phyloP scores from a whole-genome alignment of 2,888 invertebrate genomes.

The Silvanus unidentatus region DNA sequence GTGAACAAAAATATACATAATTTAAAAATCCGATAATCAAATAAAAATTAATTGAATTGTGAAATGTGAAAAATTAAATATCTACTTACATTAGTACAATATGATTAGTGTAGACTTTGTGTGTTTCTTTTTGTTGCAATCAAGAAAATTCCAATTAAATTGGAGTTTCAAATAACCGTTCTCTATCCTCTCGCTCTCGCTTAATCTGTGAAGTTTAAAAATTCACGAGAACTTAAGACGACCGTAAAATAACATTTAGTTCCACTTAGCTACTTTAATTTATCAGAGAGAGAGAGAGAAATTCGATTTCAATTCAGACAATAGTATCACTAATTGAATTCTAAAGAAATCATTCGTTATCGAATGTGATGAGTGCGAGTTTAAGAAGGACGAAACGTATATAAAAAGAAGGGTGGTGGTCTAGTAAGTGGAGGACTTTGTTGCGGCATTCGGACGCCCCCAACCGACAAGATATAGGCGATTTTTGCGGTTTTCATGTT shows the following conservation, averaged over 20 bases:
- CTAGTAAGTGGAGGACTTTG: no score
- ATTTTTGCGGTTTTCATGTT: constrained; percentile 33
- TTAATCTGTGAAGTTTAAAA: constrained; percentile 13
- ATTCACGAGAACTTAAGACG: constrained; percentile 16
- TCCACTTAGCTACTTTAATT: constrained; percentile 22
- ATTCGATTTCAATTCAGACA: constrained; percentile 16
- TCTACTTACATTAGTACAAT: no score
- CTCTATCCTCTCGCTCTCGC: neutral
- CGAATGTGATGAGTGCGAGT: no score
- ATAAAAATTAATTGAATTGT: no score
- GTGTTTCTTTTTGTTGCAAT: no score
- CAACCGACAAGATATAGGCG: constrained; percentile 14
- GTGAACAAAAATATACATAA: no score
- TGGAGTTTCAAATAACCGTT: constrained; percentile 1
- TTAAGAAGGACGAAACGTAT: no score
- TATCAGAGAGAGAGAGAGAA: constrained; percentile 16
- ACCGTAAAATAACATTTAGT: constrained; percentile 21
- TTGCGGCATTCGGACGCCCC: no score
- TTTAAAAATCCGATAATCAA: no score
- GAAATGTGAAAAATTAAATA: no score
- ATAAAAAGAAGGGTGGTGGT: no score
- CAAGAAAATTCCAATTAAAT: neutral
- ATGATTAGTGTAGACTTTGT: no score
- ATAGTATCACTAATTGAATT: constrained; percentile 25
- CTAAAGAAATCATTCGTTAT: constrained; percentile 25